phyloP scores from a whole-genome alignment of 2,888 invertebrate genomes.

The Tiliacea citrago region DNA sequence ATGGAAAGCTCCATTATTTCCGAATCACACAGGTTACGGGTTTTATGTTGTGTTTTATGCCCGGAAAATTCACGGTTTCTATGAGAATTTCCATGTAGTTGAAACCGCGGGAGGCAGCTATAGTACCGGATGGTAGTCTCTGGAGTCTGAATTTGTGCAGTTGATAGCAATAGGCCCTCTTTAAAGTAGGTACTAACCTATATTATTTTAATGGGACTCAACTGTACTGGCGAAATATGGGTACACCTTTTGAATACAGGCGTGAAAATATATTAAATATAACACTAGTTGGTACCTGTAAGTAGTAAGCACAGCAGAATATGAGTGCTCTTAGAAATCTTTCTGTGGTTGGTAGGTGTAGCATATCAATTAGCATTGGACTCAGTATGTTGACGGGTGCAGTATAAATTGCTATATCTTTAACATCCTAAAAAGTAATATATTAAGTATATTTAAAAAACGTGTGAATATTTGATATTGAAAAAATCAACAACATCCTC shows the following conservation, averaged over 20 bases:
- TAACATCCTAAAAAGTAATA: constrained; percentile 78
- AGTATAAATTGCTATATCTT: constrained; percentile 90
- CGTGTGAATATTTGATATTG: background rate
- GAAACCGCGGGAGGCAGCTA: background rate
- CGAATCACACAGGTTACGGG: background rate
- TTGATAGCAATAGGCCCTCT: background rate
- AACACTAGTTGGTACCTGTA: constrained; percentile 84
- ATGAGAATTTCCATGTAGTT: background rate
- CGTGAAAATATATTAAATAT: background rate
- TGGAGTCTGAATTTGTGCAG: background rate
- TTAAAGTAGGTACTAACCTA: too few relatives aligned
- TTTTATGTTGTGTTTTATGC: background rate
- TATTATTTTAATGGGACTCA: background rate
- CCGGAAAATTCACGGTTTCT: background rate
- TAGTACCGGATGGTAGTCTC: background rate
- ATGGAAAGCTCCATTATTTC: background rate
- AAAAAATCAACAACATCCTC: background rate
- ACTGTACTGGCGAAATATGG: background rate
- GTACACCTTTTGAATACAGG: background rate
- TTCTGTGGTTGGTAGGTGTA: constrained; percentile 91
- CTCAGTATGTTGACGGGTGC: constrained; percentile 89
- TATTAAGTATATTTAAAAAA: background rate
- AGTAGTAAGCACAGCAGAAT: constrained; percentile 91
- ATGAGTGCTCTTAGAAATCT: constrained; percentile 91
- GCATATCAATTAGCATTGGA: constrained; percentile 91